Conservation (phyloP, 2,888 invertebrate genomes). For the Syrista parreyssii region DNA sequence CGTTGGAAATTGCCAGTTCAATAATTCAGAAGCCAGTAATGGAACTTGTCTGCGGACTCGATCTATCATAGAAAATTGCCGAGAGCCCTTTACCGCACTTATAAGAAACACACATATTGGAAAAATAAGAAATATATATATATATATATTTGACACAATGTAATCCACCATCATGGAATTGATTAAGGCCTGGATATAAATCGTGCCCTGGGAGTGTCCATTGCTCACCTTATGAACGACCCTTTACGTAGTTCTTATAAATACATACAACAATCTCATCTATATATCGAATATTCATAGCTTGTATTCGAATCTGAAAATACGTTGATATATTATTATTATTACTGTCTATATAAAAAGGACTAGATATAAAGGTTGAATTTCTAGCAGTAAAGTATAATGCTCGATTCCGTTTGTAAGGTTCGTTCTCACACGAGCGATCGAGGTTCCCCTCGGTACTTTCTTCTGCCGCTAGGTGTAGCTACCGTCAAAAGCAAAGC, state of each 20-base stretch:
- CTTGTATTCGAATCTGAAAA: not conserved
- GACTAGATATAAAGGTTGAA: not conserved
- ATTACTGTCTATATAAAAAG: not conserved
- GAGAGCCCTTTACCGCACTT: slow-evolving; percentile 50
- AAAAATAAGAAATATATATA: slow-evolving; percentile 41
- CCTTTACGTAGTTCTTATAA: not conserved
- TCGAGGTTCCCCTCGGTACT: not conserved
- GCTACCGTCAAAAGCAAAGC: slow-evolving; percentile 64
- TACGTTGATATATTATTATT: not conserved
- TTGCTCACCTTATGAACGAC: not conserved
- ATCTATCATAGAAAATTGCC: slow-evolving; percentile 64
- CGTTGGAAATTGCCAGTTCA: slow-evolving; percentile 61
- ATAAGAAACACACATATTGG: slow-evolving; percentile 53
- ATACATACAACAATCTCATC: not conserved
- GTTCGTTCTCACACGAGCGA: not conserved
- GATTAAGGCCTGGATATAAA: slow-evolving; percentile 54
- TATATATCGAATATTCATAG: not conserved
- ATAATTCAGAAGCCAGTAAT: slow-evolving; percentile 62
- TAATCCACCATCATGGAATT: slow-evolving; percentile 40
- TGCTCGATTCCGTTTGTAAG: not conserved
- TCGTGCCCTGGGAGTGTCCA: slow-evolving; percentile 23
- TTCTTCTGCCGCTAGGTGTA: not conserved
- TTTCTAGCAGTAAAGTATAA: not conserved
- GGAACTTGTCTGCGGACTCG: slow-evolving; percentile 61
- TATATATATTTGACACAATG: not conserved